Percentiles rank a stretch among this genome's conserved stretches.
Conservation (phyloP, 2,797 vertebrate species). For the Trachurus trachurus region DNA sequence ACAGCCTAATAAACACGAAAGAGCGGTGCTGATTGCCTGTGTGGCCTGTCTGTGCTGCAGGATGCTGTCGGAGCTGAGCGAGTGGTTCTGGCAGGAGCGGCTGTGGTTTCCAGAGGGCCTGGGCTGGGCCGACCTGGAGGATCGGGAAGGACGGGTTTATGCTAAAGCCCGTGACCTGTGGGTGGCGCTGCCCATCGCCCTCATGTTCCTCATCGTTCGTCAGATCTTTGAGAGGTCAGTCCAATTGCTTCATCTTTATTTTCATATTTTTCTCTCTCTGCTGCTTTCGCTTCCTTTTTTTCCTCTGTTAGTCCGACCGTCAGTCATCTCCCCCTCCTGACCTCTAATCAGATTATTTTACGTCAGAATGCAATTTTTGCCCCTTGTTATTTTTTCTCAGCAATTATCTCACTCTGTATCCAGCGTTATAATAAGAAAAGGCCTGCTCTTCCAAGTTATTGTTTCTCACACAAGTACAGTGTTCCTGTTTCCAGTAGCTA, state of each 20-base stretch:
- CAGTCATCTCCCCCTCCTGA: slow-evolving; percentile 15
- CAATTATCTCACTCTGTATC: neutral
- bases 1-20: slow-evolving; percentile 11
- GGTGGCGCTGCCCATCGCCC: slow-evolving; percentile 91
- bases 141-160: slow-evolving; percentile 90
- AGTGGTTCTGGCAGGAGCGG: slow-evolving; percentile 94
- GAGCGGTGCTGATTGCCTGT: slow-evolving; percentile 20
- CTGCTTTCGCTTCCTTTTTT: neutral
- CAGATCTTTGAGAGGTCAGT: slow-evolving; percentile 94
- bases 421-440: slow-evolving; percentile 9
- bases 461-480: slow-evolving; percentile 23
- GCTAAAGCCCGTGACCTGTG: slow-evolving; percentile 93
- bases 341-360: slow-evolving; percentile 12
- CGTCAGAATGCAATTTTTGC: slow-evolving; percentile 1
- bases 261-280: neutral
- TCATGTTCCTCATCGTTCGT: slow-evolving; percentile 91
- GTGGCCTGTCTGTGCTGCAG: slow-evolving; percentile 69
- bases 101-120: slow-evolving; percentile 95
- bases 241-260: slow-evolving; percentile 11
- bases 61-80: slow-evolving; percentile 91
- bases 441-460: neutral
- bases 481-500: slow-evolving; percentile 37
- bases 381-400: neutral
- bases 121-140: slow-evolving; percentile 95
- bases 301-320: slow-evolving; percentile 2